Conservation (phyloP, 1,140 invertebrate species). For the Arctopsyche grandis region DNA sequence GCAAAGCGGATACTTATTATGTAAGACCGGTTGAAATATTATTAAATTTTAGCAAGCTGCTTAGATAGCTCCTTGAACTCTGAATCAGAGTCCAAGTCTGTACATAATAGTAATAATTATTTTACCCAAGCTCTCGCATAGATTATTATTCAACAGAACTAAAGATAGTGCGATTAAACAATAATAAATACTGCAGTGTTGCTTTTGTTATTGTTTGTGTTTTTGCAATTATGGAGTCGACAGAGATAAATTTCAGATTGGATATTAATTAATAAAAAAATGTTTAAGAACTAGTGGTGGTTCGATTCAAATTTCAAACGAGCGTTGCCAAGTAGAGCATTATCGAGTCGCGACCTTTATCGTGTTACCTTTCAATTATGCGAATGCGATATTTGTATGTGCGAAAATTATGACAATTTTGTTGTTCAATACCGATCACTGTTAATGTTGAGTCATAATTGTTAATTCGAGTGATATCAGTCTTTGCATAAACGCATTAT, state of each 20-base stretch:
- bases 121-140: too few species aligned
- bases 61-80: constrained; percentile 21
- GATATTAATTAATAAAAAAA: too few species aligned
- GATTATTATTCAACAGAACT: too few species aligned
- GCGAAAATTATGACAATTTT: neutral
- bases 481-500: neutral
- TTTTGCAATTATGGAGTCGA: too few species aligned
- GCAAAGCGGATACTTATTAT: neutral
- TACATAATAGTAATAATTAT: too few species aligned
- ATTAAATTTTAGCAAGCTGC: constrained; percentile 17
- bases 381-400: neutral
- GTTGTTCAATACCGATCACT: constrained; percentile 1
- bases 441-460: neutral
- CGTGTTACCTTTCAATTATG: constrained; percentile 2
- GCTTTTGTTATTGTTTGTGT: too few species aligned
- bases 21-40: constrained; percentile 19
- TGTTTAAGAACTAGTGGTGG: too few species aligned
- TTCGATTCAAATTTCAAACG: too few species aligned
- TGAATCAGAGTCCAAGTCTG: constrained; percentile 27
- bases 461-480: neutral
- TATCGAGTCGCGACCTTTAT: neutral
- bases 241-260: too few species aligned
- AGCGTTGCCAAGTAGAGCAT: neutral
- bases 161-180: too few species aligned
- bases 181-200: too few species aligned